Percentiles rank a stretch among this genome's conserved stretches.
These are phyloP conservation scores for Cheilosia pagana DNA, from an alignment of 2,888 invertebrate genomes.

Conservation along the genomic window DNA sequence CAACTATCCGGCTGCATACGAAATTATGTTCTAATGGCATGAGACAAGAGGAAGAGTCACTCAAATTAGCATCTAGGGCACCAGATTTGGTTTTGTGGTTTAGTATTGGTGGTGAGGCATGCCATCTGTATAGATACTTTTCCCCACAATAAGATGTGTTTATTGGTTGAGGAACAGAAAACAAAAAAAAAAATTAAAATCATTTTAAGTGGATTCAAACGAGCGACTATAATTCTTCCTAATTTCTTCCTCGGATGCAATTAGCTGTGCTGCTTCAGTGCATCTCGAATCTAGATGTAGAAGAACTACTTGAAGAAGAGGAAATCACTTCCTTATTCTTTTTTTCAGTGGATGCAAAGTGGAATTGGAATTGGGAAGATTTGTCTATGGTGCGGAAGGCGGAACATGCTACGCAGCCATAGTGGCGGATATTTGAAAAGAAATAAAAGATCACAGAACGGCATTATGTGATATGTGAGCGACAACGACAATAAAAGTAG, in stretches of 20 bases:
- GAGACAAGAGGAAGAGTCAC: slow-evolving; percentile 51
- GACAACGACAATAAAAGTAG: slow-evolving; percentile 45
- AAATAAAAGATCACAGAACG: slow-evolving; percentile 32
- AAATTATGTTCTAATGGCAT: slow-evolving; percentile 41
- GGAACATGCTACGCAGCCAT: slow-evolving; percentile 6
- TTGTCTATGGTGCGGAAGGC: neutral
- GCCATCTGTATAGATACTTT: slow-evolving; percentile 33
- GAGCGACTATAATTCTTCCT: slow-evolving; percentile 72
- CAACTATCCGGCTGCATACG: slow-evolving; percentile 17
- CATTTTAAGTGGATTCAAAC: slow-evolving; percentile 74
- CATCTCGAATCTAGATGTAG: slow-evolving; percentile 41
- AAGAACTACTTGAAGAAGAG: slow-evolving; percentile 7
- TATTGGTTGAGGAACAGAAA: slow-evolving; percentile 41
- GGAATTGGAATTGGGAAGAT: neutral
- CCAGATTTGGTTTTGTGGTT: slow-evolving; percentile 31
- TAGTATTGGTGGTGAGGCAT: slow-evolving; percentile 40
- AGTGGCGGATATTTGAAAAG: slow-evolving; percentile 26
- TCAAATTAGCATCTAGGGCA: slow-evolving; percentile 56
- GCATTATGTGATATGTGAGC: neutral
- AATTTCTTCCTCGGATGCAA: slow-evolving; percentile 71
- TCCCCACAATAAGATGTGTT: slow-evolving; percentile 41
- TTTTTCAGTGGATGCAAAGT: slow-evolving; percentile 4
- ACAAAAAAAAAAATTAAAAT: slow-evolving; percentile 60
- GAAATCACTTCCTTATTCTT: slow-evolving; percentile 61
- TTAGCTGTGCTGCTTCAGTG: slow-evolving; percentile 59